Conservation (phyloP, 1,140 invertebrate species). For the Neodiprion fabricii region DNA sequence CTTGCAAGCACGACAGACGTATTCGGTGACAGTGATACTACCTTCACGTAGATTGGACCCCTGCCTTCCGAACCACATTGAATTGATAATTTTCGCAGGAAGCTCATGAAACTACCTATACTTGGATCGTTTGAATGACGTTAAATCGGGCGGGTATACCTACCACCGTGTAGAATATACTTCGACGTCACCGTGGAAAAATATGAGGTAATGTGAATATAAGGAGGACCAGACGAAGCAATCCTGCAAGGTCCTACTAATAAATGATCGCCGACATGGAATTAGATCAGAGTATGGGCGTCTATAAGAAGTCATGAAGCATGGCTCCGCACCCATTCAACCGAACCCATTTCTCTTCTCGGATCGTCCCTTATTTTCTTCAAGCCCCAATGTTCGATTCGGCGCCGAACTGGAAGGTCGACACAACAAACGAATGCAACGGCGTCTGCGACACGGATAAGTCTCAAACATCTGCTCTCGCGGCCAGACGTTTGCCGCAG, state of each 20-base stretch:
- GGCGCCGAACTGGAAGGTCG: background rate
- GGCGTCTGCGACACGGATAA: background rate
- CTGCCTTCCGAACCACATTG: background rate
- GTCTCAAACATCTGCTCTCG: constrained; percentile 3
- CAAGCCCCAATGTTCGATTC: background rate
- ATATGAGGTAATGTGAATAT: too few relatives aligned
- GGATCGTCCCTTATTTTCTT: background rate
- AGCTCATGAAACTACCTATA: background rate
- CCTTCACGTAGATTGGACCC: background rate
- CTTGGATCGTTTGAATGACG: too few relatives aligned
- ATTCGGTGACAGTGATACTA: background rate
- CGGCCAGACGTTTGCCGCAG: background rate
- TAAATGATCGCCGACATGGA: too few relatives aligned
- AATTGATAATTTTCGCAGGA: background rate
- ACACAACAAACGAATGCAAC: background rate
- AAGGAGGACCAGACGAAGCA: too few relatives aligned
- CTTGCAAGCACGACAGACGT: background rate
- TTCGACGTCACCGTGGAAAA: too few relatives aligned
- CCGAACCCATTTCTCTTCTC: background rate
- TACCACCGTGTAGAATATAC: too few relatives aligned
- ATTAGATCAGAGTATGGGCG: background rate
- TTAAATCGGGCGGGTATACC: too few relatives aligned
- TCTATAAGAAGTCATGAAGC: background rate
- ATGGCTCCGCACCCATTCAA: background rate
- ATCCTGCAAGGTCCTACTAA: too few relatives aligned